Percentiles rank a stretch among this genome's conserved stretches.
Conservation (phyloP, 2,797 vertebrate species). For the Xiphorhynchus erythropygius region DNA sequence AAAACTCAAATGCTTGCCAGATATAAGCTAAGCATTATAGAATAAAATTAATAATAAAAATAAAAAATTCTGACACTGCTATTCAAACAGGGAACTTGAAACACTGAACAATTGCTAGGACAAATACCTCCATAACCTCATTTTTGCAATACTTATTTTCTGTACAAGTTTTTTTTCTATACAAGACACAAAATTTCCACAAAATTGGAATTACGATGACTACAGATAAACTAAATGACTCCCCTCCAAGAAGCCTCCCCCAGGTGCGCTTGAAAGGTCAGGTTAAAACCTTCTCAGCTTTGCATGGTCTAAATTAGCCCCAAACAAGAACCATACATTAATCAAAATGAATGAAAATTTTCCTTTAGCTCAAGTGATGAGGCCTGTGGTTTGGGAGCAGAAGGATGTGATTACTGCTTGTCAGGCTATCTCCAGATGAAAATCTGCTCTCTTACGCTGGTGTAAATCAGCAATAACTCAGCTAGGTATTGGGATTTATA, state of each 20-base stretch:
- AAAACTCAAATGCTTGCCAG: not conserved
- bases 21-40: not conserved
- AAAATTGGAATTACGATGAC: not conserved
- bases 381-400: constrained; percentile 3
- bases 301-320: not conserved
- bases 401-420: not conserved
- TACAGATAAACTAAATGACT: not conserved
- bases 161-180: not conserved
- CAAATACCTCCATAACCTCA: not conserved
- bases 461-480: not conserved
- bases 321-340: not conserved
- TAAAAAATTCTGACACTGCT: not conserved
- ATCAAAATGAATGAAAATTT: not conserved
- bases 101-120: not conserved
- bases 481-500: not conserved
- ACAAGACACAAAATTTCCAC: not conserved
- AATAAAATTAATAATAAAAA: too few relatives aligned
- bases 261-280: not conserved
- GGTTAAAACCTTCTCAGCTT: constrained; percentile 1
- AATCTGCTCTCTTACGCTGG: not conserved
- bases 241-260: not conserved
- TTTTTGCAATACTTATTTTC: not conserved
- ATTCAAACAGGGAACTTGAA: not conserved
- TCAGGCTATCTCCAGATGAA: not conserved
- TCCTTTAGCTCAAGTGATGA: not conserved